Evolutionary conservation across 2,797 vertebrate genomes (phyloP).

Genomic region (Myotis daubentonii): DNA sequence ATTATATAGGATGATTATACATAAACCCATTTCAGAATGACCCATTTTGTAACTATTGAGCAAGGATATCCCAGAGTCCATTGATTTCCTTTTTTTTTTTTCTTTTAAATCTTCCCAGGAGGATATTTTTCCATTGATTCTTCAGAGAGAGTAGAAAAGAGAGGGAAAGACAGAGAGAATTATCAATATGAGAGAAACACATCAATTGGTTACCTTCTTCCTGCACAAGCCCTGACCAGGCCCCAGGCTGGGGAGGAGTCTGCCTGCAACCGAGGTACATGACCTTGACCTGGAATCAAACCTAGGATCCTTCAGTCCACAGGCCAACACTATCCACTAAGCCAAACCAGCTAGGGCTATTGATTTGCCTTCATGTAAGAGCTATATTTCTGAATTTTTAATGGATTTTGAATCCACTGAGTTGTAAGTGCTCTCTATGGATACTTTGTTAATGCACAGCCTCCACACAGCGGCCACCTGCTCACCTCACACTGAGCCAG

Average conservation of each 20-base stretch:
- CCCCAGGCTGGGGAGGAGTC: not conserved
- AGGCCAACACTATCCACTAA: not conserved
- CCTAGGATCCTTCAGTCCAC: not conserved
- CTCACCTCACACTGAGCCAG: accelerated
- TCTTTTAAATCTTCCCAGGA: not conserved
- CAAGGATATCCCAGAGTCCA: conserved; percentile 82
- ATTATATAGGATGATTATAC: conserved; percentile 82
- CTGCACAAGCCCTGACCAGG: not conserved
- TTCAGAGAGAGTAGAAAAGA: not conserved
- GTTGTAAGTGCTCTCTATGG: conserved; percentile 69
- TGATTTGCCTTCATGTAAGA: no score
- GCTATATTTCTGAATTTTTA: conserved; percentile 77
- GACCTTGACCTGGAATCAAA: not conserved
- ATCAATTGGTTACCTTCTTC: not conserved
- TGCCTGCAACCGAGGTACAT: not conserved
- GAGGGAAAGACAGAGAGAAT: not conserved
- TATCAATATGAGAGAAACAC: not conserved
- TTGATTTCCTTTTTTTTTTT: conserved; percentile 79
- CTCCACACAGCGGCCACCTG: not conserved
- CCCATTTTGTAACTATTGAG: conserved; percentile 87
- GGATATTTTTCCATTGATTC: not conserved
- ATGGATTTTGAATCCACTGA: conserved; percentile 82
- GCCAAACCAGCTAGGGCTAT: not conserved
- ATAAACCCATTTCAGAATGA: conserved; percentile 87
- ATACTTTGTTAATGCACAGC: not conserved